These are phyloP conservation scores for Dendroctonus ponderosae DNA, from an alignment of 1,140 invertebrate species.

Conservation along the genomic window DNA sequence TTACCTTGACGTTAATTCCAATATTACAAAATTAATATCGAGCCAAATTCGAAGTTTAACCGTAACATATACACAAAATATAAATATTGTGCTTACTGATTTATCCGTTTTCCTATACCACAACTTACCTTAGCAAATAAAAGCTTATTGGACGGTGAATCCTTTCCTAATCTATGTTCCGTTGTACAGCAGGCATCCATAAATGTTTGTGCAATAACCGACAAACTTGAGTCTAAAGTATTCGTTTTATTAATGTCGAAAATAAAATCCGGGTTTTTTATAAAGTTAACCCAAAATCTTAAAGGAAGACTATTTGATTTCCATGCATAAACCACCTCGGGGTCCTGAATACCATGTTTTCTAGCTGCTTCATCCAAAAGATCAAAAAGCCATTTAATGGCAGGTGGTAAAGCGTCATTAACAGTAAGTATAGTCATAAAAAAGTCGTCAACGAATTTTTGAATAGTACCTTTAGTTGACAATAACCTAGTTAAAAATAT, in stretches of 20 bases:
- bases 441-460: conserved; percentile 96
- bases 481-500: conserved; percentile 90
- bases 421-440: conserved; percentile 85
- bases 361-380: conserved; percentile 87
- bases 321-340: conserved; percentile 93
- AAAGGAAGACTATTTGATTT: conserved; percentile 92
- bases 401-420: conserved; percentile 85
- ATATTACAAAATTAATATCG: conserved; percentile 3
- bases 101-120: neutral
- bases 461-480: conserved; percentile 93
- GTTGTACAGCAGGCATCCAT: conserved; percentile 92
- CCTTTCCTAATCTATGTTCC: conserved; percentile 87
- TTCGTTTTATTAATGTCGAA: conserved; percentile 94
- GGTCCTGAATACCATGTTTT: conserved; percentile 78
- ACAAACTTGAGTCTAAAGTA: conserved; percentile 88
- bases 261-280: conserved; percentile 96
- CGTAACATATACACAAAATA: no score
- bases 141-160: conserved; percentile 92
- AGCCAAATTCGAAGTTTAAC: no score
- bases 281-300: conserved; percentile 95
- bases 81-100: no score
- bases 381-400: conserved; percentile 95
- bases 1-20: no score
- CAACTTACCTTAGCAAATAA: conserved; percentile 79
- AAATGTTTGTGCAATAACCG: conserved; percentile 93